A percentile compares a stretch with the other conserved stretches of the same genome.
These are phyloP conservation scores for Carassius auratus DNA, from an alignment of 2,113 vertebrate species.

Conservation along the genomic window DNA sequence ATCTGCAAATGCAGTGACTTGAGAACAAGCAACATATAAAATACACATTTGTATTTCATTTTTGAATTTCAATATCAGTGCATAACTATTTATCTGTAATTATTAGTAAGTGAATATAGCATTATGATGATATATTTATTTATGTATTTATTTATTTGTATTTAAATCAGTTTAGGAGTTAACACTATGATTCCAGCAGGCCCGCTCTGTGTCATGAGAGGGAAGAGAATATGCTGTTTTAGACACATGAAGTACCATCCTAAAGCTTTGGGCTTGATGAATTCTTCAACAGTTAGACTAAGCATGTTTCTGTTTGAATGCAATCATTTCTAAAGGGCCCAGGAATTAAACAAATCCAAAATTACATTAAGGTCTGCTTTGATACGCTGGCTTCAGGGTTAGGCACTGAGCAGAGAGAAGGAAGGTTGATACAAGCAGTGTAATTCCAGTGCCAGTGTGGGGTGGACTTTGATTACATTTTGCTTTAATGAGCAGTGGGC, in stretches of 20 bases:
- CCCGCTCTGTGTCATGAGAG: neutral
- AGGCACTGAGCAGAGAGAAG: neutral
- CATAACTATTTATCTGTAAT: too few relatives aligned
- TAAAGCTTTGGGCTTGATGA: conserved; percentile 13
- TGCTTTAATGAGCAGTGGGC: neutral
- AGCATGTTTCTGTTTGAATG: neutral
- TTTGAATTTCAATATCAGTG: too few relatives aligned
- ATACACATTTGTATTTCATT: too few relatives aligned
- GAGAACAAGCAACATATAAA: too few relatives aligned
- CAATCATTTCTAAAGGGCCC: conserved; percentile 1
- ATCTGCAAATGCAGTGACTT: too few relatives aligned
- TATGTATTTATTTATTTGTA: too few relatives aligned
- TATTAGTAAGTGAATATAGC: too few relatives aligned
- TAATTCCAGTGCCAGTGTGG: conserved; percentile 21
- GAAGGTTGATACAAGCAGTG: conserved; percentile 12
- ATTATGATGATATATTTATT: too few relatives aligned
- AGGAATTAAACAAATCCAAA: conserved; percentile 24
- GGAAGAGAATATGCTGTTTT: neutral
- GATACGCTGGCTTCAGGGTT: conserved; percentile 24
- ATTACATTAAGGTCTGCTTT: conserved; percentile 30
- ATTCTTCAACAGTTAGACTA: conserved; percentile 10
- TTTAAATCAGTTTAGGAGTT: too few relatives aligned
- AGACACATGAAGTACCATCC: neutral
- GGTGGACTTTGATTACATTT: conserved; percentile 43
- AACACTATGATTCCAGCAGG: neutral